Percentiles rank a stretch among this genome's conserved stretches.
Conservation (phyloP, 2,797 vertebrate species). For the Harpagifer antarcticus region DNA sequence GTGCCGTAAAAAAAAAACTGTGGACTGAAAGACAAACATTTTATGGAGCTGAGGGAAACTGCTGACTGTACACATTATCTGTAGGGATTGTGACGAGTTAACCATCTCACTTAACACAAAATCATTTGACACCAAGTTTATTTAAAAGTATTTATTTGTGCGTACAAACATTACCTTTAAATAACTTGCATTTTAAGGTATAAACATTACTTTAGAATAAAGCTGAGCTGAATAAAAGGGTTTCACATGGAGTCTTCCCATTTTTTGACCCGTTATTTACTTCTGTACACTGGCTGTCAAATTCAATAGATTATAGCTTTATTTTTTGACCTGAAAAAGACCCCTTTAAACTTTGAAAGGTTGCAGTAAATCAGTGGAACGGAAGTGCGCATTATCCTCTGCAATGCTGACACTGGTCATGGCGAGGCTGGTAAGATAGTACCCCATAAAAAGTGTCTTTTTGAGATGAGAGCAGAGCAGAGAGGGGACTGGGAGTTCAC, state of each 20-base stretch:
- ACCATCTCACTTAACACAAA: neutral
- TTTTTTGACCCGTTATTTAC: constrained; percentile 4
- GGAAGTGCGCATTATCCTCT: constrained; percentile 33
- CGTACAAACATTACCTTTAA: too few relatives aligned
- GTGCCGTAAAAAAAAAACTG: too few relatives aligned
- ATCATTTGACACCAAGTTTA: neutral
- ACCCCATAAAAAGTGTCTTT: constrained; percentile 28
- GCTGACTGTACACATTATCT: neutral
- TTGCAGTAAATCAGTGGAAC: constrained; percentile 44
- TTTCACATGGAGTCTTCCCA: neutral
- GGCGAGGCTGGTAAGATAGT: constrained; percentile 64
- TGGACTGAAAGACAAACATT: too few relatives aligned
- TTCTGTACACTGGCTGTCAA: neutral
- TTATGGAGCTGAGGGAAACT: neutral
- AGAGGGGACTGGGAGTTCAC: constrained; percentile 43
- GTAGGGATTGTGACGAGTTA: neutral
- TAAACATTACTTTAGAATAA: neutral
- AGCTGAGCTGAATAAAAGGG: constrained; percentile 3
- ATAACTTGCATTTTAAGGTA: neutral
- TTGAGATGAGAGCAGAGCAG: constrained; percentile 35
- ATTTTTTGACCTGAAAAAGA: constrained; percentile 37
- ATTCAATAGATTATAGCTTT: constrained; percentile 12
- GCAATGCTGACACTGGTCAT: constrained; percentile 22
- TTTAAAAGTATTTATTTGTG: neutral
- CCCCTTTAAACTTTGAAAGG: constrained; percentile 41